Base-by-base conservation (phyloP, 2,113 vertebrate genomes). In the Rhagologus leucostigma region DNA sequence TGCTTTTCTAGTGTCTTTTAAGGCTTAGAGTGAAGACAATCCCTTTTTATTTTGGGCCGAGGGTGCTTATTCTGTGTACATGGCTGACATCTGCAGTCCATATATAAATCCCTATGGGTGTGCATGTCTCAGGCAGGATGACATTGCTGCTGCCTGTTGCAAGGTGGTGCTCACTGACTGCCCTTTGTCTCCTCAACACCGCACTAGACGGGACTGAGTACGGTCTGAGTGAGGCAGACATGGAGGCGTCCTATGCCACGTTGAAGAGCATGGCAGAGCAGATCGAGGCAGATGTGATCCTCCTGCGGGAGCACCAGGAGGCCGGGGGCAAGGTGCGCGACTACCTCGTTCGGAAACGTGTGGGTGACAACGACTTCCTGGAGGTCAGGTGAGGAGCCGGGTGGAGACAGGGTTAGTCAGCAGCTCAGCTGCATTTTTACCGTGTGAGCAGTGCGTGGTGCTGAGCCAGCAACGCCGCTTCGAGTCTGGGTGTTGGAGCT, bases 311-410 rank as follows among this genome's bases (percentile, higher is more conserved):
- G 81, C 99, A 99, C 33, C 98, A 96, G 13, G 99, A 99, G 97
- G 98, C 98, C 0, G 99, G 99, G 4, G 99, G 99, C 52, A 98
- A 98, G 42, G 99, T 99, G 42, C 98, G 98, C 1, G 99, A 99
- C 97, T 99, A 99, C 97, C 97, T 99, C 4, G 99, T 99, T 85
- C 98, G 99, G 87, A 98, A 99, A 53, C 98, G 99, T 26, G 99
- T 99, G 41, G 99, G 99, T 69, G 99, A 99, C 97, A 99, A 99
- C 84, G 99, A 99, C 98, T 99, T 99, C 98, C 98, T 99, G 98
- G 99, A 99, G 98, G 99, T 99, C 98, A 99, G 99, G 99, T 99
- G 97, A 98, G 98, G 88, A 95, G 87, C 84, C 1, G n/a, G 84
- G 78, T 83, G 70, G 79, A 60, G 88, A 42, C 70, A 55, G 84